Evolutionary conservation across 2,888 invertebrate genomes (phyloP).

Genomic region (Heteropelma amictum): DNA sequence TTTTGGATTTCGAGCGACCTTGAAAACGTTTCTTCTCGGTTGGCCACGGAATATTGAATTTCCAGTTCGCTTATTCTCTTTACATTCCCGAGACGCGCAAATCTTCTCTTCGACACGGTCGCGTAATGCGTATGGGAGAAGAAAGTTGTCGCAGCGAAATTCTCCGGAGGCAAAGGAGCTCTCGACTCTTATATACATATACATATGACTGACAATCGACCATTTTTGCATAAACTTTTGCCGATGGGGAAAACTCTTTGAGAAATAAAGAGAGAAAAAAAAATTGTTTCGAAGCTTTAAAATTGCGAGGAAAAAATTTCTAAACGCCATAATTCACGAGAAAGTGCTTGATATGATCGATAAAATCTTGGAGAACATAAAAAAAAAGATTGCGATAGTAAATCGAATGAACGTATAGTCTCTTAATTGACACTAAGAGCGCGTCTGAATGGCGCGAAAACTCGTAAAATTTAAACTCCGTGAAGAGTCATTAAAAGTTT

Average conservation of each 20-base stretch:
- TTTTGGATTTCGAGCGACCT: too few relatives aligned
- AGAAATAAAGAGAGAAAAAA: slow-evolving; percentile 22
- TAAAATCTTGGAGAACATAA: not conserved
- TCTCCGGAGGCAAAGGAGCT: slow-evolving; percentile 24
- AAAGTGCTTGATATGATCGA: not conserved
- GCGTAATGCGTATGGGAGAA: slow-evolving; percentile 35
- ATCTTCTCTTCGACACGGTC: slow-evolving; percentile 24
- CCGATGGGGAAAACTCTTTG: slow-evolving; percentile 34
- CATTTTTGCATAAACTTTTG: slow-evolving; percentile 34
- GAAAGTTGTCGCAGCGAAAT: slow-evolving; percentile 49
- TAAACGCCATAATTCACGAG: not conserved
- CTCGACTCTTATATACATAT: slow-evolving; percentile 28
- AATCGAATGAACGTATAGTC: not conserved
- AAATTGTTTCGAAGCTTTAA: slow-evolving; percentile 1
- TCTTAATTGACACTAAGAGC: slow-evolving; percentile 18
- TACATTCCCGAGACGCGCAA: slow-evolving; percentile 22
- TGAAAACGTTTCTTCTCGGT: too few relatives aligned
- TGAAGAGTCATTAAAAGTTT: not conserved
- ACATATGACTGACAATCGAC: slow-evolving; percentile 34
- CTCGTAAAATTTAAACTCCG: slow-evolving; percentile 2
- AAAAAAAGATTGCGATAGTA: not conserved
- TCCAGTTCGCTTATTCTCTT: not conserved
- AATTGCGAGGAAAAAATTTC: slow-evolving; percentile 8
- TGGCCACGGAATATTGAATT: slow-evolving; percentile 5
- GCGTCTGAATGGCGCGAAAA: slow-evolving; percentile 12